Conservation (phyloP, 2,797 vertebrate genomes). For the Hoplostethus mediterraneus region DNA sequence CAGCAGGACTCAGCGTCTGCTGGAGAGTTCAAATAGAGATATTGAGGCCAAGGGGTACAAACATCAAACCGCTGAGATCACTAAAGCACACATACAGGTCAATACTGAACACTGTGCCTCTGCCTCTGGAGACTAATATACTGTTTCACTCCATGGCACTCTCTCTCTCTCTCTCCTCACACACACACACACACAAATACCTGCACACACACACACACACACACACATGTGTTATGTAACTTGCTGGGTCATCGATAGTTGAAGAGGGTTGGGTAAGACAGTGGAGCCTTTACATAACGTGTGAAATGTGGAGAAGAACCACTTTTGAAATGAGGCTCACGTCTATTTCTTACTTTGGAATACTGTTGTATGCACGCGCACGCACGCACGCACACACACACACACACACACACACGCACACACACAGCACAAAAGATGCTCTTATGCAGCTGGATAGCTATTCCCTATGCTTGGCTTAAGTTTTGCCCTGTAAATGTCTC, state of each 20-base stretch:
- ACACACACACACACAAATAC: too few species aligned
- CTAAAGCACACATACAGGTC: slow-evolving; percentile 57
- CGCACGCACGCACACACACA: too few species aligned
- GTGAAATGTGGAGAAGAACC: slow-evolving; percentile 29
- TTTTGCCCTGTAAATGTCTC: slow-evolving; percentile 36
- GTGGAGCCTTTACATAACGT: slow-evolving; percentile 59
- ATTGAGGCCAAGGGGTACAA: slow-evolving; percentile 52
- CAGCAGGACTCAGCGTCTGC: slow-evolving; percentile 29
- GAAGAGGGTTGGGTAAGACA: slow-evolving; percentile 35
- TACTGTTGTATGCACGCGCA: neutral
- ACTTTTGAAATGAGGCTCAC: slow-evolving; percentile 37
- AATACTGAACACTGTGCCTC: slow-evolving; percentile 65
- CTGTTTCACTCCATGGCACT: slow-evolving; percentile 23
- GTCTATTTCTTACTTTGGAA: slow-evolving; percentile 43
- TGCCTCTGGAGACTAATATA: slow-evolving; percentile 42
- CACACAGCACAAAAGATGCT: slow-evolving; percentile 11
- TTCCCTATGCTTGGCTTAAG: slow-evolving; percentile 28
- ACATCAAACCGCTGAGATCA: slow-evolving; percentile 54
- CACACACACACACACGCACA: neutral
- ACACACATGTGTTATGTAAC: slow-evolving; percentile 58
- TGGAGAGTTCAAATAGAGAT: slow-evolving; percentile 47
- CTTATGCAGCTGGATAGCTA: slow-evolving; percentile 54
- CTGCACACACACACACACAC: neutral
- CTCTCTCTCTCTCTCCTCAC: slow-evolving; percentile 9
- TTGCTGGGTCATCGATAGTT: slow-evolving; percentile 49